Evolutionary conservation across 2,888 invertebrate genomes (phyloP), one percentile per base, ranked within the genome.

Genomic region (Beris chalybata): DNA sequence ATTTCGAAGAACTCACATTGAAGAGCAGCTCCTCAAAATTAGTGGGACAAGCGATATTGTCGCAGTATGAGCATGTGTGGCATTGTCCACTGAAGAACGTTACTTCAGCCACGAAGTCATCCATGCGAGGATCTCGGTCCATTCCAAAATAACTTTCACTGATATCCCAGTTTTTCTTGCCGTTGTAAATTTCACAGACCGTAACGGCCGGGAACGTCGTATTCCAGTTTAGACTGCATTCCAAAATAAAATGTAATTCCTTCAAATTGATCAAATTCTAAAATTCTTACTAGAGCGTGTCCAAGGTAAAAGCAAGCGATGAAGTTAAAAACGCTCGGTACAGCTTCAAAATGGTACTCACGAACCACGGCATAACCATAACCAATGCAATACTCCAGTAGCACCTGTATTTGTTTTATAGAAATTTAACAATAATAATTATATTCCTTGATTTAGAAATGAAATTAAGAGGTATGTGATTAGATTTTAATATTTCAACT

Each of bases 191-290:
- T 75, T 88, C 87, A 74, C 90, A 90, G 52, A 90, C 79, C 4
- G 86, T 86, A 52, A 90, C 78, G 1, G 88, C 84, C 15, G 90
- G 88, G 74, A 89, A 89, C 4, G 87, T 83, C 0, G 87, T 86
- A 73, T 87, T 84, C 87, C 89, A 89, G 70, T 83, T 75, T 1
- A 84, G 73, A 67, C 80, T 80, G 29, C 30, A 38, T 45, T 7
- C 9, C 6, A 7, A 13, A 48, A 48, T n/a, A n/a, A n/a, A 48
- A 48, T 15, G 5, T 38, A 29, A 30, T 50, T 52, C 6, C 3
- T 4, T 5, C n/a, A 7, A 22, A 22, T 44, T 50, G 11, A 15
- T n/a, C 7, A 22, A 22, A 22, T 22, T 22, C 32, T 13, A 31
- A 64, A 70, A 59, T 31, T 69, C 76, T 75, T 71, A 80, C 80